Evolutionary conservation across 2,797 vertebrate genomes (phyloP), one percentile per base, ranked within the genome.

Genomic region (Melanogrammus aeglefinus): DNA sequence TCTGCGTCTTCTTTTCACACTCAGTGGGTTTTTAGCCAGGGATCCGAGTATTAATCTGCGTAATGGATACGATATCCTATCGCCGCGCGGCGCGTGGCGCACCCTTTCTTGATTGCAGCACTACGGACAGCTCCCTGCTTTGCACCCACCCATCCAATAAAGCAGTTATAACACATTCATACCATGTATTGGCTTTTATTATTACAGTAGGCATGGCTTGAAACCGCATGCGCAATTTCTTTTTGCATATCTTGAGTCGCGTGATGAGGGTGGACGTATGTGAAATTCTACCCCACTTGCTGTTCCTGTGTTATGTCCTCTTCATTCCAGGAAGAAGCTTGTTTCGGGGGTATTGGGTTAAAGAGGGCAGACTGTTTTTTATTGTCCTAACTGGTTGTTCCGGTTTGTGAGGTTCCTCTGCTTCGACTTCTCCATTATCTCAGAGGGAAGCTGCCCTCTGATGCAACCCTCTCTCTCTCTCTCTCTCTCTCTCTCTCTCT

Each of bases 101-200:
- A 89, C 57, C 57, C 57, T 9, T n/a, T 86, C 80, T 76, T 81
- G 76, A 79, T 82, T 92, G 91, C 91, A 94, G 91, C 86, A 93
- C 93, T 91, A 87, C 75, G 93, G 92, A 94, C 93, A 95, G 92
- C 92, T 94, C 90, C 91, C 77, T 70, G 57, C 77, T 85, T 85
- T 76, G 78, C 63, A 70, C 29, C 81, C 57, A 24, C 57, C 57
- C 47, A 51, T 14, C 47, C 47, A 51, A 21, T 6, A 51, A 3
- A 3, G n/a, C 57, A 63, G 57, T 63, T 63, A n/a, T n/a, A n/a
- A 63, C 18, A 63, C 51, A 63, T n/a, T 63, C 6, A 63, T 24
- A n/a, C n/a, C 57, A 18, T 57, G 18, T 39, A 9, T 39, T 39
- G 8, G 38, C 38, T 39, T 39, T 39, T 10, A 5, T 47, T 13